Conservation (phyloP, 2,797 vertebrate genomes). For the Anguilla pacifica region DNA sequence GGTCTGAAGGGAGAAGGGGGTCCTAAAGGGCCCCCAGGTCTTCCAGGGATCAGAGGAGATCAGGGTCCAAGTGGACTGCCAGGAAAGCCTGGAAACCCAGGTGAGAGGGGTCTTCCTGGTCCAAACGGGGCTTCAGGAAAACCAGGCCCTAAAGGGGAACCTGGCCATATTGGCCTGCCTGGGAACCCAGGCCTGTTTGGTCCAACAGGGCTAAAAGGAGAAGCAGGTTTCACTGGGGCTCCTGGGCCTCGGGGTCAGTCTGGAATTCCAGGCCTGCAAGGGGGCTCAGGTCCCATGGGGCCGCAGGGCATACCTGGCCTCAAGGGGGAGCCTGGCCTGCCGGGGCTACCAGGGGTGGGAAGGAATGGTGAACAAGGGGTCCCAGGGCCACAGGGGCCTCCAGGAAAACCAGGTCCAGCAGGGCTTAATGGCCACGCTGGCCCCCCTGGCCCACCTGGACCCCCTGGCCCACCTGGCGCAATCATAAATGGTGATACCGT, state of each 20-base stretch:
- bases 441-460: conserved; percentile 85
- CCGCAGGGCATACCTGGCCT: conserved; percentile 88
- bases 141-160: conserved; percentile 89
- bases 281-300: conserved; percentile 91
- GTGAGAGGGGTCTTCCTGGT: conserved; percentile 89
- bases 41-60: conserved; percentile 88
- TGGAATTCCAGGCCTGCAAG: conserved; percentile 93
- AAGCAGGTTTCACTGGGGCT: conserved; percentile 83
- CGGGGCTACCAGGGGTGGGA: conserved; percentile 83
- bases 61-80: conserved; percentile 83
- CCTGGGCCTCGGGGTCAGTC: conserved; percentile 90
- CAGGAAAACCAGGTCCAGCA: conserved; percentile 81
- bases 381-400: conserved; percentile 86
- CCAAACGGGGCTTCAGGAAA: conserved; percentile 82
- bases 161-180: conserved; percentile 84
- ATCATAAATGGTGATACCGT: conserved; percentile 78
- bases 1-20: conserved; percentile 89
- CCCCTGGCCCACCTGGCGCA: conserved; percentile 84
- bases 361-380: conserved; percentile 82
- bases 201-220: conserved; percentile 82
- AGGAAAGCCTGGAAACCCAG: conserved; percentile 88
- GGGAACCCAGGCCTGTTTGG: conserved; percentile 86
- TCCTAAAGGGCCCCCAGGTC: conserved; percentile 83
- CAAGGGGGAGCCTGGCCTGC: conserved; percentile 86
- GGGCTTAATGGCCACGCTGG: conserved; percentile 85